Base-by-base conservation (phyloP, 2,888 invertebrate genomes). In the Nymphalis urticae region DNA sequence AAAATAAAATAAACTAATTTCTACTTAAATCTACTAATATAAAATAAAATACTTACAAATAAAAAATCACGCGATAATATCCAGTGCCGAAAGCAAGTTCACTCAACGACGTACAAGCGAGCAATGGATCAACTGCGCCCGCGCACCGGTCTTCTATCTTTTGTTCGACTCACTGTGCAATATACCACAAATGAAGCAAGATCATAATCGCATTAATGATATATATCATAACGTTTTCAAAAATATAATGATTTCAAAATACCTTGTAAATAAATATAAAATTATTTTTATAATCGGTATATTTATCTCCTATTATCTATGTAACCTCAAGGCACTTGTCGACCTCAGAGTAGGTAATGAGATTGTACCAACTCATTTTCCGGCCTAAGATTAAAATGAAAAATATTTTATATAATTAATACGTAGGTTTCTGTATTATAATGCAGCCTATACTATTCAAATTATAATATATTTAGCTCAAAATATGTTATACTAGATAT, bases 21-120 rank as follows among this genome's bases (percentile, higher is more conserved):
- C n/a, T n/a, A 17, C 9, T 17, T 50, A 36, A 9, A 36, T 19
- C 17, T n/a, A 36, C 17, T 36, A 32, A 32, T 21, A 27, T 36
- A 61, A 59, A 48, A 62, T 42, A 56, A 51, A 32, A 21, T 62
- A 71, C 68, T 71, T n/a, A 71, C 71, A 50, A 68, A 62, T 62
- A 65, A 68, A 68, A 65, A 27, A 21, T 50, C 48, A 51, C 62
- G 47, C 16, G 60, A 56, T n/a, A 56, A 63, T 65, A 68, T 71
- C 71, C 71, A 68, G 51, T 27, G 19, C 62, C 36, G 54, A 64
- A 69, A 62, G 63, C 73, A n/a, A 66, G 72, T 56, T 67, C 68
- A 68, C 74, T 71, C 72, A 62, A 61, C 75, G 71, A 72, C 73
- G 73, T 64, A 70, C 75, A 70, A 73, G 62, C 65, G 62, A 65